Conservation (phyloP, 1,140 invertebrate species). For the Cylas formicarius region DNA sequence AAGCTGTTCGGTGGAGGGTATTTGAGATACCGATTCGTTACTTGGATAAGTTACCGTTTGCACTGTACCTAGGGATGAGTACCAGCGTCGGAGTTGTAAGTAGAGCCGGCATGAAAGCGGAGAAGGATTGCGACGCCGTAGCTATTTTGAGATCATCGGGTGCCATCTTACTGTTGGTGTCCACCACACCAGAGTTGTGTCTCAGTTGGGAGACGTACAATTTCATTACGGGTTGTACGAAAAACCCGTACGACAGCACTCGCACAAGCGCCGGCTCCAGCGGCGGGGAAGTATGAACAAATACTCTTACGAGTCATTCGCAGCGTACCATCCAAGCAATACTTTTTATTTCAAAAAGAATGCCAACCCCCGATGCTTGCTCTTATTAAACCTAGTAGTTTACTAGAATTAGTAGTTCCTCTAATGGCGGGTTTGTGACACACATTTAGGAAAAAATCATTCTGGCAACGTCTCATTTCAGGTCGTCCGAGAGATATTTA, state of each 20-base stretch:
- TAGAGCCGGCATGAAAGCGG: conserved; percentile 50
- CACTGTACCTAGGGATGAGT: conserved; percentile 50
- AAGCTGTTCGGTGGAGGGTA: conserved; percentile 27
- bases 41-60: too few species aligned
- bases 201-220: conserved; percentile 63
- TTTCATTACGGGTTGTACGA: conserved; percentile 60
- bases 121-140: conserved; percentile 56
- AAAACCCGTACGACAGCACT: conserved; percentile 69
- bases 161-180: conserved; percentile 70
- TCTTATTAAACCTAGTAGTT: too few species aligned
- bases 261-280: conserved; percentile 67
- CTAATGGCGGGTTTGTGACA: too few species aligned
- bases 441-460: too few species aligned
- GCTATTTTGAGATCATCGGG: conserved; percentile 55
- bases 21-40: too few species aligned
- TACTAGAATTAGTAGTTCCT: too few species aligned
- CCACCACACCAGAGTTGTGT: conserved; percentile 76
- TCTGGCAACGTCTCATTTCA: too few species aligned
- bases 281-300: conserved; percentile 62
- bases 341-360: too few species aligned
- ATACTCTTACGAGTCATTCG: too few species aligned
- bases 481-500: too few species aligned
- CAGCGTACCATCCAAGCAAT: too few species aligned
- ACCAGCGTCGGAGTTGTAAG: conserved; percentile 55
- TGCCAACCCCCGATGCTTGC: too few species aligned